phyloP scores from a whole-genome alignment of 2,888 invertebrate species.

The Sthenelais limicola region DNA sequence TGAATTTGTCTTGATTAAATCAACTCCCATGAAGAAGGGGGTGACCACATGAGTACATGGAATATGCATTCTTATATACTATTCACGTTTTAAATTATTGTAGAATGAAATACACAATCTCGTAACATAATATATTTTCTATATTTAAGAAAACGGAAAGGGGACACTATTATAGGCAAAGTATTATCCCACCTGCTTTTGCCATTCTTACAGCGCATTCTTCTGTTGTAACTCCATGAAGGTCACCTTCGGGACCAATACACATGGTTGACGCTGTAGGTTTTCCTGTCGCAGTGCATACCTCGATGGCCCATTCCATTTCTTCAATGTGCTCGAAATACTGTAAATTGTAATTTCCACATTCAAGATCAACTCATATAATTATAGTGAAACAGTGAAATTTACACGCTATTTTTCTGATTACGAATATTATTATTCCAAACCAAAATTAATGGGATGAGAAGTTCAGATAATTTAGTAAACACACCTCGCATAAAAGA shows the following conservation, averaged over 20 bases:
- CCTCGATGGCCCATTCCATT: slow-evolving; percentile 72
- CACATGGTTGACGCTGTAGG: slow-evolving; percentile 72
- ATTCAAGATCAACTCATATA: neutral
- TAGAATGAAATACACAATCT: too few relatives aligned
- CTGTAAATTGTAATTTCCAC: slow-evolving; percentile 32
- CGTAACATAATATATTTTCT: too few relatives aligned
- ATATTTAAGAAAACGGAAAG: too few relatives aligned
- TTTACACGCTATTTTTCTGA: neutral
- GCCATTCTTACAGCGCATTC: slow-evolving; percentile 72
- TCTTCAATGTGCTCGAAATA: slow-evolving; percentile 61
- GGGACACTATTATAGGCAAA: too few relatives aligned
- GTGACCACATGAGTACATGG: too few relatives aligned
- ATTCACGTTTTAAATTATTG: too few relatives aligned
- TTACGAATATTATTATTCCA: neutral
- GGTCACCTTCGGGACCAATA: slow-evolving; percentile 71
- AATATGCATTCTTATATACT: too few relatives aligned
- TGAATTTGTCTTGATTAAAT: too few relatives aligned
- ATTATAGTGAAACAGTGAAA: neutral
- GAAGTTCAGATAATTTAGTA: too few relatives aligned
- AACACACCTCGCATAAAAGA: slow-evolving; percentile 68
- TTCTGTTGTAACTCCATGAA: slow-evolving; percentile 65
- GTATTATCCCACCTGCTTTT: slow-evolving; percentile 64
- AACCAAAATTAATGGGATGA: neutral
- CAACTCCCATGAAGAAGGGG: too few relatives aligned
- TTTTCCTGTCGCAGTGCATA: slow-evolving; percentile 59